Evolutionary conservation across 2,113 vertebrate genomes (phyloP).

Genomic region (Carassius auratus): DNA sequence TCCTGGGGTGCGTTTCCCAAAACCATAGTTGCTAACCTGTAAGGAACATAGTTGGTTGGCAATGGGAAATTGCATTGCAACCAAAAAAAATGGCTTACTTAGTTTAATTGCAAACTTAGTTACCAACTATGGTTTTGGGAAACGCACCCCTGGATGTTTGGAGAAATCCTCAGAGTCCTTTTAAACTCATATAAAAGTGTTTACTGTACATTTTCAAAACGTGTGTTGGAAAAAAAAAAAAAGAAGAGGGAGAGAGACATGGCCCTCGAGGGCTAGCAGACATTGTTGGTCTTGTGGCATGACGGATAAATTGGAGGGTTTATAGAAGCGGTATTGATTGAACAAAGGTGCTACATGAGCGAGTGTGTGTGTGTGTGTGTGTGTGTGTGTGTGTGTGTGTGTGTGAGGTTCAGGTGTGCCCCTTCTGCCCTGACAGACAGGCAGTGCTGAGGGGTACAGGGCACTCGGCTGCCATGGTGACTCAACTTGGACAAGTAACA

Average conservation of each 20-base stretch:
- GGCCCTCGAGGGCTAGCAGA: conserved; percentile 38
- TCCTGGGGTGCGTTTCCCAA: too few relatives aligned
- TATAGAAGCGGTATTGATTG: conserved; percentile 72
- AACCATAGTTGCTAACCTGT: too few relatives aligned
- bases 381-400: conserved; percentile 39
- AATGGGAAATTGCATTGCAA: too few relatives aligned
- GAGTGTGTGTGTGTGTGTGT: conserved; percentile 17
- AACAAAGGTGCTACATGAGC: conserved; percentile 70
- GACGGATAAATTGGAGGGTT: conserved; percentile 71
- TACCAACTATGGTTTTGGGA: too few relatives aligned
- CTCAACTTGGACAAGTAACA: conserved; percentile 24
- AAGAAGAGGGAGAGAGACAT: conserved; percentile 1
- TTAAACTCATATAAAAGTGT: conserved; percentile 31
- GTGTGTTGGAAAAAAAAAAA: neutral
- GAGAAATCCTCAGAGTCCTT: conserved; percentile 32
- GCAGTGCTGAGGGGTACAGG: conserved; percentile 31
- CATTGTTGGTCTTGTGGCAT: conserved; percentile 63
- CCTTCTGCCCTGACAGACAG: conserved; percentile 40
- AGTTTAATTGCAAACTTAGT: too few relatives aligned
- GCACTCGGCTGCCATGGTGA: conserved; percentile 29
- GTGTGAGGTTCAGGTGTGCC: conserved; percentile 44
- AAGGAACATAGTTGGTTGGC: too few relatives aligned
- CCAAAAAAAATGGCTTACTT: too few relatives aligned
- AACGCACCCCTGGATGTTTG: neutral
- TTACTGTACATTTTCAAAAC: conserved; percentile 34